These are phyloP conservation scores for Brachionus paranguensis DNA, from an alignment of 1,140 invertebrate species.

Conservation along the genomic window DNA sequence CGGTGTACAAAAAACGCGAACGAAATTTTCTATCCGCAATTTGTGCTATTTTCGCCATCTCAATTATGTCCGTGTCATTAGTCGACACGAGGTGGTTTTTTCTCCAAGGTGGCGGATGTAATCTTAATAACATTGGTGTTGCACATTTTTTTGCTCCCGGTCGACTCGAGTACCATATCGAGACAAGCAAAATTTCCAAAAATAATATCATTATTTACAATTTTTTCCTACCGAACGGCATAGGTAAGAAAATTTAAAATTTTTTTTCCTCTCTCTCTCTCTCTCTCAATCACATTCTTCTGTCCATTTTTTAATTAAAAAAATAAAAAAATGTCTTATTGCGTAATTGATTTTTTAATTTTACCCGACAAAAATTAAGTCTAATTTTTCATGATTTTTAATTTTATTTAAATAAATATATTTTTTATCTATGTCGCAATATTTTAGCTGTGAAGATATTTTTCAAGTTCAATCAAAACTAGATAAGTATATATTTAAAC, in stretches of 20 bases:
- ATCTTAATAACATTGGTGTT: slow-evolving; percentile 38
- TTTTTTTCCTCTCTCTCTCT: not conserved
- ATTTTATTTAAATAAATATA: no score
- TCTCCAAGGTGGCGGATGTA: slow-evolving; percentile 26
- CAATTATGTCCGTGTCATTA: slow-evolving; percentile 9
- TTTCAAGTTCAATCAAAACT: no score
- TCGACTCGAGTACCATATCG: slow-evolving; percentile 16
- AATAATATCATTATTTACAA: slow-evolving; percentile 26
- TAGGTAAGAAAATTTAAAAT: not conserved
- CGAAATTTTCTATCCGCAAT: slow-evolving; percentile 31
- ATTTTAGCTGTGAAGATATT: no score
- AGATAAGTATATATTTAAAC: no score
- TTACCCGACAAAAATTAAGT: no score
- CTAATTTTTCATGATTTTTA: no score
- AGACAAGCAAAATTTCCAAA: slow-evolving; percentile 21
- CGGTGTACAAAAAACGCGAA: slow-evolving; percentile 17
- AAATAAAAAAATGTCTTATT: no score
- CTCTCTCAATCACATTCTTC: not conserved
- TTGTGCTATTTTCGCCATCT: slow-evolving; percentile 22
- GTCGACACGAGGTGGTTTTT: slow-evolving; percentile 36
- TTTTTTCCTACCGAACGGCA: slow-evolving; percentile 30
- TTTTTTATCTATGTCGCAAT: no score
- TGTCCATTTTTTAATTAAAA: no score
- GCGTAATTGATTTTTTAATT: no score
- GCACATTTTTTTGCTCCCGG: slow-evolving; percentile 38